Conservation (phyloP, 1,140 invertebrate species). For the Ruditapes philippinarum region DNA sequence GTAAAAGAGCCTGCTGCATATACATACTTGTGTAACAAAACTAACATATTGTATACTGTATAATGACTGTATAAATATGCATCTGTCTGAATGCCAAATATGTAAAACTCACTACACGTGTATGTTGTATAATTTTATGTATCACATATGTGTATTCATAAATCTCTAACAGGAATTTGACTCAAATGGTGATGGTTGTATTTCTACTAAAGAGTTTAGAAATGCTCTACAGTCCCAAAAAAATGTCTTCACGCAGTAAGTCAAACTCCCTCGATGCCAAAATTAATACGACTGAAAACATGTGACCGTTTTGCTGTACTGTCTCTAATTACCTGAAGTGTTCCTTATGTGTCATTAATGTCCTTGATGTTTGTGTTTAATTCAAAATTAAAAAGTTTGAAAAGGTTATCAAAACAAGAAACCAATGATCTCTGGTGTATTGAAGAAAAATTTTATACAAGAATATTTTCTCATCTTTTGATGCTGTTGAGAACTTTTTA, state of each 20-base stretch:
- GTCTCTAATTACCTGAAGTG: neutral
- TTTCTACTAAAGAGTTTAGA: constrained; percentile 98
- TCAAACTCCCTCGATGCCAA: constrained; percentile 67
- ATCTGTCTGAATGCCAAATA: no score
- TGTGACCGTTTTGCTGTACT: no score
- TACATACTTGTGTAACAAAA: no score
- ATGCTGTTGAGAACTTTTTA: no score
- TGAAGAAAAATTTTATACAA: no score
- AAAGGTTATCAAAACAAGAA: no score
- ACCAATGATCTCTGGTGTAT: no score
- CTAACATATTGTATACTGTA: no score
- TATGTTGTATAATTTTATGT: neutral
- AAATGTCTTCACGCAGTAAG: constrained; percentile 98
- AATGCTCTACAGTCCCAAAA: constrained; percentile 99
- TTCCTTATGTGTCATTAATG: neutral
- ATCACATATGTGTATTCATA: neutral
- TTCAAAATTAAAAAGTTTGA: neutral
- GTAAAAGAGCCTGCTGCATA: no score
- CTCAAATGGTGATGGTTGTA: constrained; percentile 98
- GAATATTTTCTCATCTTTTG: no score
- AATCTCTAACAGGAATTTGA: constrained; percentile 93
- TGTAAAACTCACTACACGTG: neutral
- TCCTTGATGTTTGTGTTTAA: neutral
- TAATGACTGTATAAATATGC: no score
- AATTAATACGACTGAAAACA: neutral